Conservation (phyloP, 2,113 vertebrate genomes). For the Corydoras sp. region DNA sequence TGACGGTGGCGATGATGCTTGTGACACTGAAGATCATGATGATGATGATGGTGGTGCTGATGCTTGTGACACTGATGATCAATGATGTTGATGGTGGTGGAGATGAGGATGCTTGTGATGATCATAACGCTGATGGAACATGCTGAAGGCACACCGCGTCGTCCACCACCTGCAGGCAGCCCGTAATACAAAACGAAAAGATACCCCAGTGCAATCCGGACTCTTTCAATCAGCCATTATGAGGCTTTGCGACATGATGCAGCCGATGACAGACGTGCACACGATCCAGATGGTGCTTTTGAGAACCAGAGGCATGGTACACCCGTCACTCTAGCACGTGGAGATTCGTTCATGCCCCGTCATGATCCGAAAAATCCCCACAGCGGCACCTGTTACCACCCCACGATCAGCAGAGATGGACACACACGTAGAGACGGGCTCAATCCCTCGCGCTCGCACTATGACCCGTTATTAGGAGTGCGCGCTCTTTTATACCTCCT, state of each 20-base stretch:
- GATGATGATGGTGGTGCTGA: too few species aligned
- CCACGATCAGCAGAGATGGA: not conserved
- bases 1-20: too few species aligned
- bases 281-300: not conserved
- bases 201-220: not conserved
- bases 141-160: not conserved
- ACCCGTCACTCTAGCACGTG: slow-evolving; percentile 6
- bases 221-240: not conserved
- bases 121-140: not conserved
- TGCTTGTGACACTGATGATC: too few species aligned
- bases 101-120: not conserved
- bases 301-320: too few species aligned
- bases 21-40: too few species aligned
- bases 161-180: slow-evolving; percentile 6
- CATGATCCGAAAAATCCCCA: slow-evolving; percentile 6
- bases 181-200: slow-evolving; percentile 2
- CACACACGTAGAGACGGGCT: not conserved
- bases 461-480: too few species aligned
- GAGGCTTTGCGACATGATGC: not conserved
- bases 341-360: slow-evolving; percentile 21
- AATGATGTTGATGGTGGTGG: not conserved
- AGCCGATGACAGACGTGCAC: not conserved
- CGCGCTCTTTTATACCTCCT: too few species aligned
- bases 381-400: slow-evolving; percentile 21
- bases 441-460: not conserved